Conservation (phyloP, 2,888 invertebrate species). For the Lasioglossum lativentre region DNA sequence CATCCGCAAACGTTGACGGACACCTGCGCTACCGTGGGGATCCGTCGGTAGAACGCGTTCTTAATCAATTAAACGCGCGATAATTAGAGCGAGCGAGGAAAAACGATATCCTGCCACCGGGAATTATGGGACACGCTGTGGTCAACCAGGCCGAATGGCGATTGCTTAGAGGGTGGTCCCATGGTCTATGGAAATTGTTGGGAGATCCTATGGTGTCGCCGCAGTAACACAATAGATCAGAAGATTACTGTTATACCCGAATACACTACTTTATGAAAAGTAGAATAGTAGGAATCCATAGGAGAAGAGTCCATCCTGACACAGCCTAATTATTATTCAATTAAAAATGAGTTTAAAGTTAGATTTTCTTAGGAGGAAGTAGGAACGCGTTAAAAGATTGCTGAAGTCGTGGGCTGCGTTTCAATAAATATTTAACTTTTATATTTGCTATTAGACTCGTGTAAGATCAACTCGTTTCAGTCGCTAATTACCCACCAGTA, state of each 20-base stretch:
- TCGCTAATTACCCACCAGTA: neutral
- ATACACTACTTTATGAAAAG: too few relatives aligned
- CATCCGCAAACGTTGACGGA: slow-evolving; percentile 36
- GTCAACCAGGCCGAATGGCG: slow-evolving; percentile 46
- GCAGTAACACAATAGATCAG: neutral
- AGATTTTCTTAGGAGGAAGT: too few relatives aligned
- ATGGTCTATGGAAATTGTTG: neutral
- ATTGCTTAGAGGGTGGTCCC: slow-evolving; percentile 43
- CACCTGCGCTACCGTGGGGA: slow-evolving; percentile 28
- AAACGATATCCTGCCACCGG: slow-evolving; percentile 34
- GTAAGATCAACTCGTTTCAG: neutral
- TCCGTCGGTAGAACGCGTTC: slow-evolving; percentile 4
- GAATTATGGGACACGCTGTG: slow-evolving; percentile 43
- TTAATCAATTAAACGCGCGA: slow-evolving; percentile 47
- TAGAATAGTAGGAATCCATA: too few relatives aligned
- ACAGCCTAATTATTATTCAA: too few relatives aligned
- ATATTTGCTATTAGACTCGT: neutral
- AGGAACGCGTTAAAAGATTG: too few relatives aligned
- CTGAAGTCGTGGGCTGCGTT: neutral
- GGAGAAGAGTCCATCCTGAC: too few relatives aligned
- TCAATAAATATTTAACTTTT: neutral
- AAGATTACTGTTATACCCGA: neutral
- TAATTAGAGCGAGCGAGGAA: slow-evolving; percentile 40
- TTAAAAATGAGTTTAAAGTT: too few relatives aligned
- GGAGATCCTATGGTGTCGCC: neutral